Base-by-base conservation (phyloP, 2,888 invertebrate genomes). In the Dryobota labecula region DNA sequence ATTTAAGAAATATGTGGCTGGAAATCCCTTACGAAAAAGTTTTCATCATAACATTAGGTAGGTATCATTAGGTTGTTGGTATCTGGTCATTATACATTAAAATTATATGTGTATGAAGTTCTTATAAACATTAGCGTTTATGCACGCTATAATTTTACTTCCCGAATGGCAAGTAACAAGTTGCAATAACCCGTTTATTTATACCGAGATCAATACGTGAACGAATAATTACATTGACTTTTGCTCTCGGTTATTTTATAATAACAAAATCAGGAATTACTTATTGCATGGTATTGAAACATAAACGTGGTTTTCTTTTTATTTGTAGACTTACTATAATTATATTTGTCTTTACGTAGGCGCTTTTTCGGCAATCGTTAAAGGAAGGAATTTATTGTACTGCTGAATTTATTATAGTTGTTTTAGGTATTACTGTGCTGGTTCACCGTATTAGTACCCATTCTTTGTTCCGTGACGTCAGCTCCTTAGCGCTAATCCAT, bases 81-180 rank as follows among this genome's bases (percentile, higher is more conserved):
- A 57, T 56, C 75, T 71, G 66, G 71, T 60, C 41, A 66, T 78
- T 70, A 78, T 64, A 79, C 75, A 78, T 80, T 71, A 62, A 69
- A 69, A 77, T 76, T 70, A 67, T 67, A 73, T 65, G 80, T 80
- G 82, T 69, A 78, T 70, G 80, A 76, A 76, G 83, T 84, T 85
- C 82, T 83, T 86, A 86, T 84, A 85, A 86, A 87, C 80, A 88
- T 87, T 86, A 86, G 84, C 85, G 82, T 85, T 85, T 88, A 86
- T 85, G 85, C 84, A 86, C 86, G 85, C 85, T 84, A 88, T 89
- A 89, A 89, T 86, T 89, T 87, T 82, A 89, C 90, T 92, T 92
- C 90, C 90, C 90, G 87, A 88, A 89, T 86, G 74, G 83, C 83
- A 84, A 84, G 78, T 83, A 82, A 84, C 85, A 77, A 82, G 80